Evolutionary conservation across 1,140 invertebrate genomes (phyloP).

Genomic region (Diachasma alloeum): DNA sequence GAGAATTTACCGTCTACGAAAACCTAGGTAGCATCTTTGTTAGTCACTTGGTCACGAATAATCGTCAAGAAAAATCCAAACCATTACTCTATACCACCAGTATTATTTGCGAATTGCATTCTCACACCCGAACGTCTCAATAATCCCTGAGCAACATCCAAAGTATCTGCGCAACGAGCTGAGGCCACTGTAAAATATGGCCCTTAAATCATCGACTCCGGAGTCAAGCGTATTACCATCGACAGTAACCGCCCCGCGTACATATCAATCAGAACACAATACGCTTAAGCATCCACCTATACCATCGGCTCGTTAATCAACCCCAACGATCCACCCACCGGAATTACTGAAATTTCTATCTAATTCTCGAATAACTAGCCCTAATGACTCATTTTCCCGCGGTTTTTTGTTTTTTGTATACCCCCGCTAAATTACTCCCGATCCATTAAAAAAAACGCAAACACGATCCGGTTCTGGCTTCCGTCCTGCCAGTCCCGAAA

Average conservation of each 20-base stretch:
- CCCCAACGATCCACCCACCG: neutral
- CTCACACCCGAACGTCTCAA: constrained; percentile 52
- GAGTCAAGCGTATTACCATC: constrained; percentile 13
- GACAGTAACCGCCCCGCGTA: constrained; percentile 27
- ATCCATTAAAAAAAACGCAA: neutral
- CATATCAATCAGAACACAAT: constrained; percentile 37
- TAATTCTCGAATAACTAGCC: neutral
- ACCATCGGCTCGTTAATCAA: neutral
- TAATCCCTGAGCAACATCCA: constrained; percentile 37
- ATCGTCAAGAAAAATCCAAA: constrained; percentile 38
- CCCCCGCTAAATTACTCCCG: neutral
- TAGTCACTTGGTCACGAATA: constrained; percentile 40
- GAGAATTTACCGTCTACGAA: constrained; percentile 8
- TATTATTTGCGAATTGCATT: constrained; percentile 8
- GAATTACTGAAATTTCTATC: neutral
- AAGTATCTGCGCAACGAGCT: constrained; percentile 1
- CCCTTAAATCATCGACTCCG: constrained; percentile 23
- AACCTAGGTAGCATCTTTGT: constrained; percentile 12
- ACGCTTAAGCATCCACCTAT: constrained; percentile 25
- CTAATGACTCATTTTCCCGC: neutral
- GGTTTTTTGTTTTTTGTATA: too few species aligned
- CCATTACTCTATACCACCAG: neutral
- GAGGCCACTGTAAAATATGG: constrained; percentile 16
- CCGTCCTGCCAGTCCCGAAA: neutral
- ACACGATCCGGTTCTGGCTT: neutral